A percentile compares a stretch with the other conserved stretches of the same genome.
Evolutionary conservation across 2,113 vertebrate genomes (phyloP).

Genomic region (Phylloscopus trochilus): DNA sequence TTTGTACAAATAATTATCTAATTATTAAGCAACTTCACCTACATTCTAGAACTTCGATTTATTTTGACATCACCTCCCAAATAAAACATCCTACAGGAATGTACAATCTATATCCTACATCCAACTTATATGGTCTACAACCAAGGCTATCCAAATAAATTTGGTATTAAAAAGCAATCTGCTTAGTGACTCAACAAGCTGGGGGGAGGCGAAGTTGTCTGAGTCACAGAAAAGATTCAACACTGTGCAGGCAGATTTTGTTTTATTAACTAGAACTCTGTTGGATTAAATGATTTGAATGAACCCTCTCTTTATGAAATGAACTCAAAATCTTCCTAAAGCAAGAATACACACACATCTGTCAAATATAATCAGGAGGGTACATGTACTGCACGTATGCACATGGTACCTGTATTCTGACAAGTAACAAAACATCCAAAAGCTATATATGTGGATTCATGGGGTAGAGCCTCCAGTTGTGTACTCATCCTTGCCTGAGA

Average conservation of each 20-base stretch:
- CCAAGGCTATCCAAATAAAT: constrained; percentile 3
- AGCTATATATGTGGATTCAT: not conserved
- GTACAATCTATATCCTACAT: not conserved
- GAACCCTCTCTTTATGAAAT: constrained; percentile 37
- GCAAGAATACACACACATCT: constrained; percentile 40
- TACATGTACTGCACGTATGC: not conserved
- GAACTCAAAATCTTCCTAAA: constrained; percentile 47
- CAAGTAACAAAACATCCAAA: not conserved
- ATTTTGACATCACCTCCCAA: not conserved
- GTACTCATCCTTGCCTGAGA: not conserved
- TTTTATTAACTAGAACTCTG: constrained; percentile 65
- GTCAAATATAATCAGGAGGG: not conserved
- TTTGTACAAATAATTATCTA: not conserved
- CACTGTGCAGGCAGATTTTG: constrained; percentile 61
- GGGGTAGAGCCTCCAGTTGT: not conserved
- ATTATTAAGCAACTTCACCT: not conserved
- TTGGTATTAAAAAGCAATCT: constrained; percentile 46
- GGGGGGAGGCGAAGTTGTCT: constrained; percentile 38
- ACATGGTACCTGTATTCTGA: not conserved
- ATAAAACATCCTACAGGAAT: not conserved
- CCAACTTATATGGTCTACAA: not conserved
- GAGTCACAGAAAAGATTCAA: constrained; percentile 63
- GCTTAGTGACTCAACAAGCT: constrained; percentile 61
- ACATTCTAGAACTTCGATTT: not conserved
- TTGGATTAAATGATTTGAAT: constrained; percentile 69